Evolutionary conservation across 1,140 invertebrate species (phyloP).

Genomic region (Drosophila fuyamai): DNA sequence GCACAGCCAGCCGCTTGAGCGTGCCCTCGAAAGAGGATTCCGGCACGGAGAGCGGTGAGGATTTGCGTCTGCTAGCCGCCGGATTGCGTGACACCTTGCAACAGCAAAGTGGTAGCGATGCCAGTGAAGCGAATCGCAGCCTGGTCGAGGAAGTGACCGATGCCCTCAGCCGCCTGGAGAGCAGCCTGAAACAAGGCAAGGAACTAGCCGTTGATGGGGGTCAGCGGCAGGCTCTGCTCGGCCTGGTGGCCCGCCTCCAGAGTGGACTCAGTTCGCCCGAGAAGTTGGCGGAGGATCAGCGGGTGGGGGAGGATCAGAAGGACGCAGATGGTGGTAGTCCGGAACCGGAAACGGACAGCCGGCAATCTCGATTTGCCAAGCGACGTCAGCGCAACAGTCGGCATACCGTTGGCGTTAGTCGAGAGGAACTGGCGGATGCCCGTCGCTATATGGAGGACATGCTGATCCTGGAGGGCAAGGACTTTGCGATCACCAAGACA

Average conservation of each 20-base stretch:
- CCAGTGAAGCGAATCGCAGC: conserved; percentile 61
- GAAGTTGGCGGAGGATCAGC: conserved; percentile 70
- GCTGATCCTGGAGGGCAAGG: conserved; percentile 84
- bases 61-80: conserved; percentile 85
- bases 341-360: conserved; percentile 42
- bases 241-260: conserved; percentile 91
- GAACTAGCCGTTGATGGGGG: conserved; percentile 85
- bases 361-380: conserved; percentile 81
- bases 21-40: conserved; percentile 86
- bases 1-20: conserved; percentile 61
- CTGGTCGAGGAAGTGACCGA: conserved; percentile 92
- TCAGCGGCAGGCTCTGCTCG: conserved; percentile 88
- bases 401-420: conserved; percentile 92
- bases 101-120: conserved; percentile 54
- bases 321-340: conserved; percentile 4
- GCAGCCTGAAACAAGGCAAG: conserved; percentile 88
- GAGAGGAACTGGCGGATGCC: conserved; percentile 91
- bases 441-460: conserved; percentile 90
- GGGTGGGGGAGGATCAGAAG: conserved; percentile 39
- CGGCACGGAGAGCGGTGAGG: conserved; percentile 89
- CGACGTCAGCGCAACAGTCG: conserved; percentile 86
- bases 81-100: conserved; percentile 78
- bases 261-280: conserved; percentile 87
- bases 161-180: conserved; percentile 90
- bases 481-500: conserved; percentile 68